Evolutionary conservation across 35 echinoderm and acorn worm genomes (phyloP), one percentile per base, ranked within the genome.

Genomic region (Acanthaster planci): DNA sequence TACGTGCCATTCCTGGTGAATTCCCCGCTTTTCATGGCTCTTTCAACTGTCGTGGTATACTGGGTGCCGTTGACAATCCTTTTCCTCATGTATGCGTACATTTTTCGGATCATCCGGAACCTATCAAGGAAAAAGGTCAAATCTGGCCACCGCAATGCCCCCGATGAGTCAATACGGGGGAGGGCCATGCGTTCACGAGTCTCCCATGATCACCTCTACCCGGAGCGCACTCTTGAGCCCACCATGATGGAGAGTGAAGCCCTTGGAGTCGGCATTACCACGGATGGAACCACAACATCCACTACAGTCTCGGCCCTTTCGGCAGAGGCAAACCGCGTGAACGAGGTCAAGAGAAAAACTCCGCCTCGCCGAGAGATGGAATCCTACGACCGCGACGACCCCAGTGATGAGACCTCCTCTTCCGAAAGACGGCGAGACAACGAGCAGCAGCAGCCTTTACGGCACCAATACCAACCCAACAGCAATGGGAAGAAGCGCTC

Each of bases 1-100:
- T 93, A 91, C 67, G 77, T 99, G 51, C 96, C 92, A 18, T 99
- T 94, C 79, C 82, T 99, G 85, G 52, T 84, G 16, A 86, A 92
- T 38, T 90, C 94, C 9, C 91, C 95, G 14, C 18, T 87, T 30
- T 99, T 99, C 52, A 91, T 85, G 81, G 87, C 88, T 37, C 82
- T 99, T 7, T 94, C 92, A 2, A 99, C 96, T 7, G 79, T 99
- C 55, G 75, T 94, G 50, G 96, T 99, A 10, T 94, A 89, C 72
- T 99, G 96, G 96, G 84, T 99, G 76, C 96, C 96, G 22, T 60
- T 99, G 5, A 37, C 77, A 21, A 78, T 85, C 7, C 90, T 99
- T 72, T 91, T 99, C 29, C 77, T 91, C 52, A 99, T 99, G 89
- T 99, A 99, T 64, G 83, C 89, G 0, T 84, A 91, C 57, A 99